Conservation (phyloP, 2,113 vertebrate species). For the Phasianus colchicus region DNA sequence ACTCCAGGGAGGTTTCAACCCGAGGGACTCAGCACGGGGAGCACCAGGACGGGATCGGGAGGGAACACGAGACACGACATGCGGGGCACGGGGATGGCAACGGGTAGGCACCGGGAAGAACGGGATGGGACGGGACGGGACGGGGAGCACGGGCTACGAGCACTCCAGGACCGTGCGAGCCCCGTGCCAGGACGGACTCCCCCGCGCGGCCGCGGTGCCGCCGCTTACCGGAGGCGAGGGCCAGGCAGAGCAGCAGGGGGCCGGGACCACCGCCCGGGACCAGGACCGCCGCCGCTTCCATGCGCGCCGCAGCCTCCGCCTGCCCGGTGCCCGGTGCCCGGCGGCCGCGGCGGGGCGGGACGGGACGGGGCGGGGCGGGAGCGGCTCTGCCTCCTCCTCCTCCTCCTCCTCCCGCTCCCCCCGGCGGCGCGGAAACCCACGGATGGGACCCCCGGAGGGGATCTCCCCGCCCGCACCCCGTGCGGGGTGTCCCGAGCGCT, state of each 20-base stretch:
- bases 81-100: background rate
- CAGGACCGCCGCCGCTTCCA: conserved; percentile 10
- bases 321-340: background rate
- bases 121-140: background rate
- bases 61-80: background rate
- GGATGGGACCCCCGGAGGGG: background rate
- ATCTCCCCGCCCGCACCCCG: background rate
- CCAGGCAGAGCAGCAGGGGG: conserved; percentile 47
- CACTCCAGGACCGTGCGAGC: background rate
- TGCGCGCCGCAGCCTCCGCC: background rate
- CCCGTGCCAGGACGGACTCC: background rate
- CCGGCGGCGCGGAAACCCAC: background rate
- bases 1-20: background rate
- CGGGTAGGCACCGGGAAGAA: background rate
- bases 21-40: background rate
- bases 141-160: background rate
- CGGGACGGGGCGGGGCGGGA: background rate
- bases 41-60: background rate
- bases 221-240: conserved; percentile 48
- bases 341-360: background rate
- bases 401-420: background rate
- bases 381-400: background rate
- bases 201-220: background rate
- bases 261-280: conserved; percentile 21
- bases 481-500: background rate